Evolutionary conservation across 2,113 vertebrate genomes (phyloP), one percentile per base, ranked within the genome.

Genomic region (Miniopterus natalensis): DNA sequence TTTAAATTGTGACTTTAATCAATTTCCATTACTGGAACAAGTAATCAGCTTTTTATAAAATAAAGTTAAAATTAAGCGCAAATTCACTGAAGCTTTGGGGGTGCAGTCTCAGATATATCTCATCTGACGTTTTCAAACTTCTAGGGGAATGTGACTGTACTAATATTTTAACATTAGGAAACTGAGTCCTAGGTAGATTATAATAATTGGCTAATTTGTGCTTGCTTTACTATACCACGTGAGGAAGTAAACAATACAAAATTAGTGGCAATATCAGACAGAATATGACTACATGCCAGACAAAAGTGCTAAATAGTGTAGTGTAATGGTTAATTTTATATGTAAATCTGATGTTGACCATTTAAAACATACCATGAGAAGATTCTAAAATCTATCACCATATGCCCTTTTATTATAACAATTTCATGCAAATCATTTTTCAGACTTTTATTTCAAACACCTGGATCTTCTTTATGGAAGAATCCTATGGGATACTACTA

Each of bases 381-480:
- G 12, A 15, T 77, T 63, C 6, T 77, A 63, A 84, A 40, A 81
- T 86, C 17, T 78, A 45, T 86, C 66, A 45, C 17, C 21, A 80
- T 53, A 23, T 59, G n/a, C 8, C 8, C 18, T 53, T 63, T 71
- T 18, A 65, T 51, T 45, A 47, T n/a, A 51, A 74, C 3, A 57
- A 31, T 29, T 45, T 79, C 20, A 84, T 84, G 12, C 27, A 63
- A 94, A 59, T 92, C 42, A 49, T 68, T 21, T 78, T 68, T 89
- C 20, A 84, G 12, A 12, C 11, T 73, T 94, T 94, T 88, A 92
- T 79, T 92, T 81, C 12, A 73, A 88, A 88, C 4, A 55, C 21
- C 21, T 79, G 27, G 18, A 29, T 84, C 25, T 84, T 73, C 55
- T 92, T 94, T 77, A 68, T 59, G 79, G 7, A 10, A 47, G 84